Conservation (phyloP, 2,797 vertebrate genomes). For the Lepus townsendii region DNA sequence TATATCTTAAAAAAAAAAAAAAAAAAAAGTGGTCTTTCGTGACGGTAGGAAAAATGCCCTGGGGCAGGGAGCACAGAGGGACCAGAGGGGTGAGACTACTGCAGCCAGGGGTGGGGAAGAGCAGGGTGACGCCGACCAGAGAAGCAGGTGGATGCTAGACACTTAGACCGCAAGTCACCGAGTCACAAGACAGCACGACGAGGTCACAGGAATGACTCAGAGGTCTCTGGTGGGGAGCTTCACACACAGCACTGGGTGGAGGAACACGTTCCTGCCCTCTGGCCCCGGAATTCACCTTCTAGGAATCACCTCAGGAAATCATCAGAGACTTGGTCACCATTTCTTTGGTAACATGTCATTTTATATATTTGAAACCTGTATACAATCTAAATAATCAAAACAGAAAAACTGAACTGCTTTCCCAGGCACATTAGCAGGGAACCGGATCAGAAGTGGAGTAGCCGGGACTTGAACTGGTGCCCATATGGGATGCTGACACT, state of each 20-base stretch:
- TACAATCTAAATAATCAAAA: conserved; percentile 42
- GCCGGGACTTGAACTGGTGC: too few relatives aligned
- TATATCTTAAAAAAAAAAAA: too few relatives aligned
- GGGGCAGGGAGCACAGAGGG: not conserved
- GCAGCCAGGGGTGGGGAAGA: not conserved
- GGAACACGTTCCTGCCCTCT: not conserved
- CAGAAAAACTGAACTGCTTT: not conserved
- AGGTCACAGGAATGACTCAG: conserved; percentile 31
- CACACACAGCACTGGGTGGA: not conserved
- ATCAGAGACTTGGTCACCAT: conserved; percentile 17
- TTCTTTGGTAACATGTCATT: conserved; percentile 26
- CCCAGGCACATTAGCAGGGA: too few relatives aligned
- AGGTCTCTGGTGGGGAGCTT: not conserved
- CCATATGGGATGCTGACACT: too few relatives aligned
- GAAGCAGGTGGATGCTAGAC: not conserved
- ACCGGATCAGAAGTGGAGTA: too few relatives aligned
- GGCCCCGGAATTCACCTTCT: not conserved
- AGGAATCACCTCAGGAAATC: not conserved
- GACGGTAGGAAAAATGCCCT: not conserved
- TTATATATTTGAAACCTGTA: conserved; percentile 1
- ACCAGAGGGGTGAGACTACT: not conserved
- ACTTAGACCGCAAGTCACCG: not conserved
- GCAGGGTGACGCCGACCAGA: not conserved
- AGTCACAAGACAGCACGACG: conserved; percentile 18
- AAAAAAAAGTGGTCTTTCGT: not conserved